Conservation (phyloP, 2,888 invertebrate genomes). For the Microplitis manilae region DNA sequence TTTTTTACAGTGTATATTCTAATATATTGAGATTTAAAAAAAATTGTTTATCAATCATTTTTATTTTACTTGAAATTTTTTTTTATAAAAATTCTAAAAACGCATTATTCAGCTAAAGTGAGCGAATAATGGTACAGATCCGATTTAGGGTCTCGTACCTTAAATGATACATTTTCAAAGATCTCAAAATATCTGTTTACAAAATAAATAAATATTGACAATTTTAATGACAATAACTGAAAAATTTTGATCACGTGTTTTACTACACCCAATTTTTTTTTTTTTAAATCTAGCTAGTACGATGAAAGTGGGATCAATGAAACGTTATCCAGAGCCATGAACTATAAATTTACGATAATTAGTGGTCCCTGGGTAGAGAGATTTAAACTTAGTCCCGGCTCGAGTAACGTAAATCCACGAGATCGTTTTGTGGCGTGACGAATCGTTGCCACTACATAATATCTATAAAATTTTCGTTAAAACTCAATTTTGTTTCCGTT, state of each 20-base stretch:
- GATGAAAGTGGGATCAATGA: slow-evolving; percentile 53
- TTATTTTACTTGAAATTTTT: too few relatives aligned
- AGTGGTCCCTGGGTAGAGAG: slow-evolving; percentile 48
- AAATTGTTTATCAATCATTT: too few relatives aligned
- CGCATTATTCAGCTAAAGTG: too few relatives aligned
- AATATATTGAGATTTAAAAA: too few relatives aligned
- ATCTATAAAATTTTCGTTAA: slow-evolving; percentile 45
- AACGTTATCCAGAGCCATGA: slow-evolving; percentile 46
- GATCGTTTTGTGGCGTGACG: slow-evolving; percentile 49
- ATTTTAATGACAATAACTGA: neutral
- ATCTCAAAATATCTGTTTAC: too few relatives aligned
- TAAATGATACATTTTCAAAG: too few relatives aligned
- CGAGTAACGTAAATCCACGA: slow-evolving; percentile 48
- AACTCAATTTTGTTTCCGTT: neutral
- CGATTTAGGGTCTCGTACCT: too few relatives aligned
- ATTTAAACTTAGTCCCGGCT: slow-evolving; percentile 51
- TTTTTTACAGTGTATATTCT: too few relatives aligned
- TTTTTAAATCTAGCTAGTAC: slow-evolving; percentile 17
- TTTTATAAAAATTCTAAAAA: too few relatives aligned
- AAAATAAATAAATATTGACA: neutral
- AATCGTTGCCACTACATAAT: slow-evolving; percentile 44
- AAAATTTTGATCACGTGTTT: neutral
- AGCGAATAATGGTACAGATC: too few relatives aligned
- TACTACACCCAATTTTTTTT: neutral
- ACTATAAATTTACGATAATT: slow-evolving; percentile 54